A percentile compares a stretch with the other conserved stretches of the same genome.
Conservation (phyloP, 2,113 vertebrate species). For the Scomber japonicus region DNA sequence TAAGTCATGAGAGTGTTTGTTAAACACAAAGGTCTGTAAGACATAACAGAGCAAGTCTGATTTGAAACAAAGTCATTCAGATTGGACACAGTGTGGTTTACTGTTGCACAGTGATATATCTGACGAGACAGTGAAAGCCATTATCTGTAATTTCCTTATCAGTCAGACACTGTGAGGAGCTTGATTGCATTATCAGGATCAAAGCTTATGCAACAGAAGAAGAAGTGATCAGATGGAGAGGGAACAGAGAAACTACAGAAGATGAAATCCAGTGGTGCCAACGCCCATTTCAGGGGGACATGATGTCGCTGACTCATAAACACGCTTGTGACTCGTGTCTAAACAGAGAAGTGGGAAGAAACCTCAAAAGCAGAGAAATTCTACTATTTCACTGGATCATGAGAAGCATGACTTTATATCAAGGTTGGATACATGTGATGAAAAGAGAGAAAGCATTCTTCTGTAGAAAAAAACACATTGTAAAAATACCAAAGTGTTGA, state of each 20-base stretch:
- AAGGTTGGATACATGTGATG: neutral
- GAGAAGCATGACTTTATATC: neutral
- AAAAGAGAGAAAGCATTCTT: neutral
- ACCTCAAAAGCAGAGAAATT: neutral
- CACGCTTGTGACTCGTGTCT: neutral
- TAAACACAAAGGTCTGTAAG: neutral
- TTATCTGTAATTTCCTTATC: too few relatives aligned
- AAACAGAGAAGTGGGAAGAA: conserved; percentile 50
- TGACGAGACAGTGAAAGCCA: neutral
- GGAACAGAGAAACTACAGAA: conserved; percentile 39
- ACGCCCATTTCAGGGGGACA: conserved; percentile 33
- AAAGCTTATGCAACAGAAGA: conserved; percentile 3
- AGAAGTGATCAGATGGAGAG: conserved; percentile 18
- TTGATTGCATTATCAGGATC: conserved; percentile 10
- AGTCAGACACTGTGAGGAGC: neutral
- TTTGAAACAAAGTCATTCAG: neutral
- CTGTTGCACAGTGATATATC: neutral
- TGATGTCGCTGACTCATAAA: conserved; percentile 52
- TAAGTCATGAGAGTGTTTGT: neutral
- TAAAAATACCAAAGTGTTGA: neutral
- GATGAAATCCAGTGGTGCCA: neutral
- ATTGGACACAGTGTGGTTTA: neutral
- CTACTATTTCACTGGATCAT: neutral
- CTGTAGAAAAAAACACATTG: neutral
- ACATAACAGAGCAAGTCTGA: neutral